These are phyloP conservation scores for Nerophis lumbriciformis DNA, from an alignment of 2,113 vertebrate genomes.

Conservation along the genomic window DNA sequence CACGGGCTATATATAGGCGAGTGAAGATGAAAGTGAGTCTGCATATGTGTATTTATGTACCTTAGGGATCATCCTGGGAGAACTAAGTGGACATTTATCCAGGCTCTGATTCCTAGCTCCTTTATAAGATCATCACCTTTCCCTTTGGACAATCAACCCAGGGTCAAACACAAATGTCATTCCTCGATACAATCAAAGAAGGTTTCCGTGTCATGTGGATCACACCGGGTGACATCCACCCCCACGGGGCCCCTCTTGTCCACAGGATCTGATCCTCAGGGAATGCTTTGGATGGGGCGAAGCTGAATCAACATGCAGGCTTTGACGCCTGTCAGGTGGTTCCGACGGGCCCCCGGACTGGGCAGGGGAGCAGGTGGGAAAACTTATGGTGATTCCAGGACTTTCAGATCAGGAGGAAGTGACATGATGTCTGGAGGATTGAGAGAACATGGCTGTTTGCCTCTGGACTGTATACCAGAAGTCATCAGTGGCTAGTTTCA, in stretches of 20 bases:
- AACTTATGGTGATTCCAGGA: conserved; percentile 48
- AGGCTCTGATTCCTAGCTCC: no score
- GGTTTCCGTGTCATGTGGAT: conserved; percentile 25
- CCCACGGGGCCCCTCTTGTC: not conserved
- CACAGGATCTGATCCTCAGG: conserved; percentile 49
- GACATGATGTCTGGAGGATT: conserved; percentile 30
- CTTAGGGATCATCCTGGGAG: no score
- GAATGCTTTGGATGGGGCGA: conserved; percentile 50
- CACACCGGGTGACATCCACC: conserved; percentile 13
- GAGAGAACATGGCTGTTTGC: not conserved
- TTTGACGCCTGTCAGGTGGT: conserved; percentile 41
- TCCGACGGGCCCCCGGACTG: conserved; percentile 28
- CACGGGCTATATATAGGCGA: conserved; percentile 13
- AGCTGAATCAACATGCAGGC: conserved; percentile 70
- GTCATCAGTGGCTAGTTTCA: no score
- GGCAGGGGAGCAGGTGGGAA: conserved; percentile 63
- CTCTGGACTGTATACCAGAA: not conserved
- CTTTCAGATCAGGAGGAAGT: conserved; percentile 59
- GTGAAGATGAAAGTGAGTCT: conserved; percentile 28
- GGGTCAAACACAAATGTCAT: no score
- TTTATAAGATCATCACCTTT: not conserved
- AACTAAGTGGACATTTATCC: no score
- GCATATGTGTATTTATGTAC: conserved; percentile 43
- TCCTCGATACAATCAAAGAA: conserved; percentile 1
- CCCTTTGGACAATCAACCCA: not conserved